These are phyloP conservation scores for Cheilosia scutellata DNA, from an alignment of 2,888 invertebrate species.

Conservation along the genomic window DNA sequence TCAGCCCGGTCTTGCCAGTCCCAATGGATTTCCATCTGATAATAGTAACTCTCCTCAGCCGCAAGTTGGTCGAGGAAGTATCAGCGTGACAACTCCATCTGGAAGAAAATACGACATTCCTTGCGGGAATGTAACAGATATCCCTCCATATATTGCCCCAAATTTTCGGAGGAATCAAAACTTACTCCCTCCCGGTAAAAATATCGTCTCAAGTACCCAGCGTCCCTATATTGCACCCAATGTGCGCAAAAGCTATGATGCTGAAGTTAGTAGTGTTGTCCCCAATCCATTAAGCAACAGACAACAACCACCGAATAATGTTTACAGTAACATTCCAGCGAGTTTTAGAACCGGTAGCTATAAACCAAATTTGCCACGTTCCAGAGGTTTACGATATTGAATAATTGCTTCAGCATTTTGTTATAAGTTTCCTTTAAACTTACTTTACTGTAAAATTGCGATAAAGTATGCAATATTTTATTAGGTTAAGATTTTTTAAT, in stretches of 20 bases:
- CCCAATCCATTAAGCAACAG: slow-evolving; percentile 44
- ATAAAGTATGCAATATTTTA: too few relatives aligned
- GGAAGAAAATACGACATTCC: slow-evolving; percentile 81
- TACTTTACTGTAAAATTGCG: not conserved
- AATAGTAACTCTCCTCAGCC: slow-evolving; percentile 21
- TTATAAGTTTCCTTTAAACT: not conserved
- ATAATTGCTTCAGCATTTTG: slow-evolving; percentile 67
- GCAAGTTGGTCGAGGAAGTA: slow-evolving; percentile 76
- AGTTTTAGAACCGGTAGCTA: slow-evolving; percentile 78
- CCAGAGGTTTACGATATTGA: slow-evolving; percentile 82
- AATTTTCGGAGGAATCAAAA: slow-evolving; percentile 78
- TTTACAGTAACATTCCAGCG: slow-evolving; percentile 71
- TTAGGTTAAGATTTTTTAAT: too few relatives aligned
- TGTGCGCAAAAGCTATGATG: slow-evolving; percentile 79
- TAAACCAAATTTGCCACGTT: slow-evolving; percentile 79
- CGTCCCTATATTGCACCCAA: slow-evolving; percentile 83
- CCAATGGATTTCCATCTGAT: slow-evolving; percentile 8
- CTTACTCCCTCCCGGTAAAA: slow-evolving; percentile 3
- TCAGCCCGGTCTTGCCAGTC: slow-evolving; percentile 76
- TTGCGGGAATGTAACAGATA: slow-evolving; percentile 79
- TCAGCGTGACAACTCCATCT: slow-evolving; percentile 80
- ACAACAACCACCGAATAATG: slow-evolving; percentile 29
- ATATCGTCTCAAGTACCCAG: slow-evolving; percentile 80
- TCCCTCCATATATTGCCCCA: slow-evolving; percentile 82
- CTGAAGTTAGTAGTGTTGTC: slow-evolving; percentile 33